A percentile compares a stretch with the other conserved stretches of the same genome.
These are phyloP conservation scores for Cosmopolites sordidus DNA, from an alignment of 2,888 invertebrate species.

Conservation along the genomic window DNA sequence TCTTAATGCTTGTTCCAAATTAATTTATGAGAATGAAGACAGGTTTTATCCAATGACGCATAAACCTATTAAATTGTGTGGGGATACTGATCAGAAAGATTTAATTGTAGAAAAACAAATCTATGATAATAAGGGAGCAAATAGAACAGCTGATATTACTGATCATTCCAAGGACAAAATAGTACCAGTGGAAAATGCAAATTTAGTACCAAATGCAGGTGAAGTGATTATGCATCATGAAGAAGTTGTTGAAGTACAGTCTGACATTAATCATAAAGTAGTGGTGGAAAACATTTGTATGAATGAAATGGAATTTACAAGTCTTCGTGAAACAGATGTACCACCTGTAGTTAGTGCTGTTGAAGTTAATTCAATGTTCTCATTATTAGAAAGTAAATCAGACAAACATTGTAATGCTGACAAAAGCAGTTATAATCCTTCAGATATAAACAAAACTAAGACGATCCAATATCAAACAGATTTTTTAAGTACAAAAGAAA, in stretches of 20 bases:
- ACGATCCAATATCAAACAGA: neutral
- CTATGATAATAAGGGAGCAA: too few relatives aligned
- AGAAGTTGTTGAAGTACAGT: neutral
- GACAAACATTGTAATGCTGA: neutral
- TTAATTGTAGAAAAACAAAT: too few relatives aligned
- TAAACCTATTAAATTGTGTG: constrained; percentile 37
- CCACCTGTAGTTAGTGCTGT: constrained; percentile 11
- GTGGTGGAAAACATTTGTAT: constrained; percentile 5
- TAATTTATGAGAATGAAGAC: constrained; percentile 37
- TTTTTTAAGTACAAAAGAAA: neutral
- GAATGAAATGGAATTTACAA: constrained; percentile 7
- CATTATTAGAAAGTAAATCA: neutral
- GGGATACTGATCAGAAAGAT: neutral
- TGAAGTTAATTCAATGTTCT: constrained; percentile 6
- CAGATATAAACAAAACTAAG: neutral
- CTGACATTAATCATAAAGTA: constrained; percentile 1
- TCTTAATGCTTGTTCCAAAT: constrained; percentile 38
- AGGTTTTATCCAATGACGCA: constrained; percentile 45
- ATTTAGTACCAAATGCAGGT: neutral
- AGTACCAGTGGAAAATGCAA: neutral
- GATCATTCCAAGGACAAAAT: neutral
- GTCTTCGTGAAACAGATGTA: constrained; percentile 6
- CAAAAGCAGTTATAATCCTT: neutral
- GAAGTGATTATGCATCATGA: neutral
- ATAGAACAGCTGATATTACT: too few relatives aligned